Conservation (phyloP, 2,888 invertebrate genomes). For the Busseola fusca region DNA sequence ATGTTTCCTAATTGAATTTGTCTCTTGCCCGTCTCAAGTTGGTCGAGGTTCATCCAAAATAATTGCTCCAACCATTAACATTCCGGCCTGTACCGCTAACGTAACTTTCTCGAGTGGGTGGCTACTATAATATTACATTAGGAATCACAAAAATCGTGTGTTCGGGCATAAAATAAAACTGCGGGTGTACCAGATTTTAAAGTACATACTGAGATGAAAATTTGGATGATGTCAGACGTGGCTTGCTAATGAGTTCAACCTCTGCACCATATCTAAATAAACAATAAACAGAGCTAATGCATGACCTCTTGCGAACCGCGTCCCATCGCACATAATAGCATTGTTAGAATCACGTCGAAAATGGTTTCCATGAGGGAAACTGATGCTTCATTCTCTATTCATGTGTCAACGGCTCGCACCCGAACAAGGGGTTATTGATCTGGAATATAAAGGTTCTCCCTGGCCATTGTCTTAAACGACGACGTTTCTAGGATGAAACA, state of each 20-base stretch:
- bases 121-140: conserved; percentile 68
- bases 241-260: conserved; percentile 59
- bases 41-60: conserved; percentile 71
- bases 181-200: conserved; percentile 44
- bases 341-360: conserved; percentile 69
- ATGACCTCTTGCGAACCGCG: conserved; percentile 51
- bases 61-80: conserved; percentile 81
- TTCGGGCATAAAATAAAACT: conserved; percentile 58
- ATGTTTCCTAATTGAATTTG: conserved; percentile 69
- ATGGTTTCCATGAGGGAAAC: conserved; percentile 75
- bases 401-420: conserved; percentile 80
- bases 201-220: conserved; percentile 32
- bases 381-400: conserved; percentile 75
- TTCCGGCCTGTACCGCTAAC: conserved; percentile 74
- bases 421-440: conserved; percentile 81
- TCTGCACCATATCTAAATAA: conserved; percentile 48
- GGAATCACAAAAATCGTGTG: conserved; percentile 68
- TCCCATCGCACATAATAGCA: conserved; percentile 53
- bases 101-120: conserved; percentile 77
- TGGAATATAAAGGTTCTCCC: conserved; percentile 79
- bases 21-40: conserved; percentile 70
- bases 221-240: conserved; percentile 42
- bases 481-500: conserved; percentile 70
- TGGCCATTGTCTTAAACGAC: conserved; percentile 81
- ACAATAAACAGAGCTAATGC: conserved; percentile 41